These are phyloP conservation scores for Marisa cornuarietis DNA, from an alignment of 1,140 invertebrate species.

Conservation along the genomic window DNA sequence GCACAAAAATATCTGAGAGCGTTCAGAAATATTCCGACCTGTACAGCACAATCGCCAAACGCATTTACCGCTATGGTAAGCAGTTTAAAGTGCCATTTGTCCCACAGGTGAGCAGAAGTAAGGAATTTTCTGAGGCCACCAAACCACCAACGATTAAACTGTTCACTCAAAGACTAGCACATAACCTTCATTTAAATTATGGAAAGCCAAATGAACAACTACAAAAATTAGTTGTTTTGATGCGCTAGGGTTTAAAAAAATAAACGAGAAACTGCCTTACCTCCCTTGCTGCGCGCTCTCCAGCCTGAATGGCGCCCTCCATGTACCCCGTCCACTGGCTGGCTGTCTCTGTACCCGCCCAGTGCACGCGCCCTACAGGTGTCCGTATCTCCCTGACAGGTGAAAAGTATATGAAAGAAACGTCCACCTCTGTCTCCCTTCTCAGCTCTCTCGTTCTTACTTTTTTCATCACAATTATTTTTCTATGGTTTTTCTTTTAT, in stretches of 20 bases:
- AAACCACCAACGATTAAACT: neutral
- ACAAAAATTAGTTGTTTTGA: neutral
- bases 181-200: too few relatives aligned
- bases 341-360: constrained; percentile 71
- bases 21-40: too few relatives aligned
- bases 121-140: neutral
- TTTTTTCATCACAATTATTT: neutral
- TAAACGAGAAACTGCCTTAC: constrained; percentile 40
- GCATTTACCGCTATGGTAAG: neutral
- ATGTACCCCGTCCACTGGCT: constrained; percentile 71
- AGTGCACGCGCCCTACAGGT: constrained; percentile 62
- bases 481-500: neutral
- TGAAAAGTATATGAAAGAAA: neutral
- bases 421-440: neutral
- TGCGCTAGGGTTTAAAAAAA: neutral
- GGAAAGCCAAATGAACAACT: neutral
- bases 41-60: neutral
- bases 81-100: too few relatives aligned
- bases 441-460: neutral
- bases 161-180: too few relatives aligned
- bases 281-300: constrained; percentile 69
- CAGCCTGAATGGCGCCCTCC: constrained; percentile 70
- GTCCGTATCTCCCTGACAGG: constrained; percentile 49
- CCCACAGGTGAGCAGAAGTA: neutral
- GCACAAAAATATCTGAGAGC: neutral